Conservation (phyloP, 37 sponge, comb jelly and placozoan species). For the Cladorhizidae sp. region DNA sequence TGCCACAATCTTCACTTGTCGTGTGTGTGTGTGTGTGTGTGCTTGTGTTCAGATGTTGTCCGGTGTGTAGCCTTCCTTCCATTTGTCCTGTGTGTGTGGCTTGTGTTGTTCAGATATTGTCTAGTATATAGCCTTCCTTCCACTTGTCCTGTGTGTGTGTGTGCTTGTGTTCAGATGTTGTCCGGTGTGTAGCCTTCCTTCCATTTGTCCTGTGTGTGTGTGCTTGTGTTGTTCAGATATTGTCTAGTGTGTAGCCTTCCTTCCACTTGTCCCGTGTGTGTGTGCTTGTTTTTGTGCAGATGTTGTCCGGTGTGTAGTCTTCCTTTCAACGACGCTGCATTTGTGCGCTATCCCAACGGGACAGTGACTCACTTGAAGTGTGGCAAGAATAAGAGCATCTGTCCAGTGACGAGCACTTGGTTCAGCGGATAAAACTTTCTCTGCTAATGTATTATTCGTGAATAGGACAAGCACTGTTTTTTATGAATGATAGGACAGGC, state of each 20-base stretch:
- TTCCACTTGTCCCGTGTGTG: slow-evolving; percentile 63
- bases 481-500: too few species aligned
- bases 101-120: slow-evolving; percentile 41
- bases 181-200: slow-evolving; percentile 73
- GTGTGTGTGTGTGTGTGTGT: neutral
- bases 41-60: slow-evolving; percentile 52
- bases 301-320: slow-evolving; percentile 81
- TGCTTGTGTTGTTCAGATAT: neutral
- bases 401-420: slow-evolving; percentile 91
- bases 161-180: slow-evolving; percentile 38
- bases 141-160: slow-evolving; percentile 49
- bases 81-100: slow-evolving; percentile 80
- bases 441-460: neutral
- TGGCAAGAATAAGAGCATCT: slow-evolving; percentile 74
- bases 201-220: slow-evolving; percentile 58
- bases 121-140: slow-evolving; percentile 72
- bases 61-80: slow-evolving; percentile 74
- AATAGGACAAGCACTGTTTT: neutral
- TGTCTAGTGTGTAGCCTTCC: slow-evolving; percentile 81
- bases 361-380: slow-evolving; percentile 81
- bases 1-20: neutral
- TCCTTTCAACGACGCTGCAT: slow-evolving; percentile 81
- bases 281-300: slow-evolving; percentile 17
- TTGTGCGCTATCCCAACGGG: slow-evolving; percentile 92
- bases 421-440: slow-evolving; percentile 48